These are phyloP conservation scores for Drosophila sucinea DNA, from an alignment of 1,140 invertebrate species.

Conservation along the genomic window DNA sequence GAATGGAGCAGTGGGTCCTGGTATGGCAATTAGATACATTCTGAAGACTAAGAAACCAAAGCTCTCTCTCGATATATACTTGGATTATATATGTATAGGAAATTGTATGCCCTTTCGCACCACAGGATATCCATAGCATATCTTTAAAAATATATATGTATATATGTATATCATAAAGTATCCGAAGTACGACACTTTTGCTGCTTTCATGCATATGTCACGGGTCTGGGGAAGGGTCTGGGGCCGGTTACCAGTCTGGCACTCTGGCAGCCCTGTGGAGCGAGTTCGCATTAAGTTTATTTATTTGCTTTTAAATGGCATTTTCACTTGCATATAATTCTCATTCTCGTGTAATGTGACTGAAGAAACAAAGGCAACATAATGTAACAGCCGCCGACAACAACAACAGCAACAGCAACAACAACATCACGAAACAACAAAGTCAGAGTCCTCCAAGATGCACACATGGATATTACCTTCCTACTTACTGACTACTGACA, in stretches of 20 bases:
- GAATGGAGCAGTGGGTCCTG: constrained; percentile 1
- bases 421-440: constrained; percentile 26
- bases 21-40: constrained; percentile 10
- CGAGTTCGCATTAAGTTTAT: constrained; percentile 74
- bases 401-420: constrained; percentile 29
- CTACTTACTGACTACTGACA: constrained; percentile 1
- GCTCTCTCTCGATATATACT: no score
- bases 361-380: constrained; percentile 77
- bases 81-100: neutral
- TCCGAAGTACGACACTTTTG: neutral
- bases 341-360: constrained; percentile 71
- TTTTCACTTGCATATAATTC: constrained; percentile 74
- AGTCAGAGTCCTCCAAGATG: constrained; percentile 1
- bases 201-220: neutral
- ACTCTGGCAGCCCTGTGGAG: constrained; percentile 26
- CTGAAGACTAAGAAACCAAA: neutral
- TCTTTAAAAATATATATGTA: neutral
- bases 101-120: constrained; percentile 1
- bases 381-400: constrained; percentile 63
- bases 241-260: no score
- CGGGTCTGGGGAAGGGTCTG: no score
- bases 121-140: constrained; percentile 1
- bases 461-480: constrained; percentile 4
- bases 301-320: constrained; percentile 79
- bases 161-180: constrained; percentile 1